A percentile compares a stretch with the other conserved stretches of the same genome.
Evolutionary conservation across 2,888 invertebrate genomes (phyloP).

Genomic region (Eumerus sabulonum): DNA sequence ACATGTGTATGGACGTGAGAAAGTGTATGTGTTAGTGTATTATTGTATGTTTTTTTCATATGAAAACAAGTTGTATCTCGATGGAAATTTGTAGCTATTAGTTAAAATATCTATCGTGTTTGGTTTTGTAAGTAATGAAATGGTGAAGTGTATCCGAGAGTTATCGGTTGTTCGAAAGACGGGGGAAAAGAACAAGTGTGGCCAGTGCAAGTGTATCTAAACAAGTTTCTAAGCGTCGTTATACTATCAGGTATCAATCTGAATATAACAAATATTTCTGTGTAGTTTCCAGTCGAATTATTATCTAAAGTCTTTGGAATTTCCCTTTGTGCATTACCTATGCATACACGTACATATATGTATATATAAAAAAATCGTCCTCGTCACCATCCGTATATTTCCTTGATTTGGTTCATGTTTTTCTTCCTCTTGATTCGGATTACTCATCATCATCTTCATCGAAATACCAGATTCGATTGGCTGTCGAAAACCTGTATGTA

Average conservation of each 20-base stretch:
- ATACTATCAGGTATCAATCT: conserved; percentile 8
- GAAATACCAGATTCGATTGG: not conserved
- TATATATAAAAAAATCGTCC: conserved; percentile 23
- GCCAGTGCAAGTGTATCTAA: conserved; percentile 70
- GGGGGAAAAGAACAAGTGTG: conserved; percentile 43
- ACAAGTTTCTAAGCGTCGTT: conserved; percentile 71
- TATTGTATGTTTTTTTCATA: too few species aligned
- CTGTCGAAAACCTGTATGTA: conserved; percentile 52
- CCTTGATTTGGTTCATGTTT: conserved; percentile 21
- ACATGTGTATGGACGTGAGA: too few species aligned
- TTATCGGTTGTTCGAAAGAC: conserved; percentile 2
- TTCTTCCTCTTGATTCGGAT: conserved; percentile 37
- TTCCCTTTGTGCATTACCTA: conserved; percentile 37
- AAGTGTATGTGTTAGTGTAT: too few species aligned
- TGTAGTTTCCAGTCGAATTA: not conserved
- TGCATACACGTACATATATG: conserved; percentile 6
- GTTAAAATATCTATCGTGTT: too few species aligned
- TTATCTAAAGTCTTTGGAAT: conserved; percentile 40
- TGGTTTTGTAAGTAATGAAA: too few species aligned
- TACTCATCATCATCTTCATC: conserved; percentile 54
- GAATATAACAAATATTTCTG: conserved; percentile 7
- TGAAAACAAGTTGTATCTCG: conserved; percentile 2
- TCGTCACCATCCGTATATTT: conserved; percentile 55
- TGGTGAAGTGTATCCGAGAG: too few species aligned
- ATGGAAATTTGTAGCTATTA: too few species aligned